Evolutionary conservation across 1,140 invertebrate species (phyloP), one percentile per base, ranked within the genome.

Genomic region (Pentalonia nigronervosa): DNA sequence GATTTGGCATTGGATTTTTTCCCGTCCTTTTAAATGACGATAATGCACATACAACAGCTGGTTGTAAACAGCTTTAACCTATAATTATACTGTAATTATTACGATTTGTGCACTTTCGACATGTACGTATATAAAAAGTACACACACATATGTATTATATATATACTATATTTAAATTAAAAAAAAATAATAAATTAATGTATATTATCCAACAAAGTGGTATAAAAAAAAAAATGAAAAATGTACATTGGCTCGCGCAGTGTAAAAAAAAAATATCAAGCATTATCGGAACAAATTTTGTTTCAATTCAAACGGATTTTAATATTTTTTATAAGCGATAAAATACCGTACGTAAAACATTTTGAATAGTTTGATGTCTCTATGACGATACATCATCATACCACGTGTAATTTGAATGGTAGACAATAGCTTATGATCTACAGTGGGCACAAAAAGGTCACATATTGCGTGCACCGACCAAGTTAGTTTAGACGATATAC

Each of bases 391-490:
- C 48, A 36, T 53, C 87, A 53, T 88, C 47, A 53, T n/a, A n/a
- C 20, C n/a, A 21, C n/a, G 87, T 89, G n/a, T 53, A 53, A 89
- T 89, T 53, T 53, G 7, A 89, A 89, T 36, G 21, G n/a, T 89
- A 89, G 87, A 89, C 87, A 89, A 89, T 89, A 53, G 47, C 20
- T 89, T 89, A 25, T 89, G 87, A 89, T 89, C 87, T 89, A 89
- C 20, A 53, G 48, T 25, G 87, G 34, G n/a, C n/a, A 53, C 87
- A 50, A 25, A 89, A 89, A 89, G 87, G 87, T 89, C 87, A 89
- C 87, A 53, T 89, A 53, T 89, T 53, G 87, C 87, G 87, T 89
- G 87, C 87, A 36, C 23, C 48, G 87, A 50, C 47, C 87, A 53
- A 53, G 30, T 89, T 88, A 88, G 84, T 47, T 48, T 87, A 50